Evolutionary conservation across 2,797 vertebrate genomes (phyloP).

Genomic region (Podarcis siculus): DNA sequence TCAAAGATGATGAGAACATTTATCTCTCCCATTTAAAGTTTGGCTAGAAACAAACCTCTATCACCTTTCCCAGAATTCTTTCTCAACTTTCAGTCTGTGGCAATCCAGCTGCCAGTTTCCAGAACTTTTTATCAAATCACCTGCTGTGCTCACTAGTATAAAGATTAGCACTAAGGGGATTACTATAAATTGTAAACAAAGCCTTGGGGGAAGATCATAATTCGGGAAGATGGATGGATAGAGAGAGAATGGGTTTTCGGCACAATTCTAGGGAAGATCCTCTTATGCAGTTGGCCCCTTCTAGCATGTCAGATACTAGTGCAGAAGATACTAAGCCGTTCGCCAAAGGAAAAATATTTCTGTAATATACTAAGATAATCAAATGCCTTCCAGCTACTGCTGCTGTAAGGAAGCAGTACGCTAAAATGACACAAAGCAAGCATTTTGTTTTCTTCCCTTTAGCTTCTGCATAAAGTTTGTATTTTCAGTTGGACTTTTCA

Average conservation of each 20-base stretch:
- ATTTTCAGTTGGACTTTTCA: not conserved
- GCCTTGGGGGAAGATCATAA: constrained; percentile 47
- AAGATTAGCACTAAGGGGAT: constrained; percentile 38
- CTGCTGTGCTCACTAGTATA: constrained; percentile 18
- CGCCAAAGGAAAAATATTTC: not conserved
- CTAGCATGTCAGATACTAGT: not conserved
- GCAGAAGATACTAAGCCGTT: not conserved
- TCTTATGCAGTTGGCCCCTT: not conserved
- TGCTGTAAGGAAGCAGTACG: not conserved
- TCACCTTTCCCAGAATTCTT: not conserved
- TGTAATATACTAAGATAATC: not conserved
- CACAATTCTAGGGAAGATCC: not conserved
- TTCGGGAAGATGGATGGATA: constrained; percentile 35
- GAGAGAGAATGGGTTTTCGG: not conserved
- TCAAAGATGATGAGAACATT: not conserved
- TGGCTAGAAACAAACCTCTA: not conserved
- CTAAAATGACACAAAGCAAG: not conserved
- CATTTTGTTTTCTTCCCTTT: not conserved
- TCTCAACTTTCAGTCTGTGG: not conserved
- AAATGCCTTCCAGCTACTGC: not conserved
- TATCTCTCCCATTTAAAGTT: not conserved
- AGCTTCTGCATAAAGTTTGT: not conserved
- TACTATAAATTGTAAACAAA: constrained; percentile 44
- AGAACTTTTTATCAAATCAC: constrained; percentile 19
- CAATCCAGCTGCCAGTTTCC: constrained; percentile 32